Evolutionary conservation across 2,113 vertebrate species (phyloP).

Genomic region (Tapirus terrestris): DNA sequence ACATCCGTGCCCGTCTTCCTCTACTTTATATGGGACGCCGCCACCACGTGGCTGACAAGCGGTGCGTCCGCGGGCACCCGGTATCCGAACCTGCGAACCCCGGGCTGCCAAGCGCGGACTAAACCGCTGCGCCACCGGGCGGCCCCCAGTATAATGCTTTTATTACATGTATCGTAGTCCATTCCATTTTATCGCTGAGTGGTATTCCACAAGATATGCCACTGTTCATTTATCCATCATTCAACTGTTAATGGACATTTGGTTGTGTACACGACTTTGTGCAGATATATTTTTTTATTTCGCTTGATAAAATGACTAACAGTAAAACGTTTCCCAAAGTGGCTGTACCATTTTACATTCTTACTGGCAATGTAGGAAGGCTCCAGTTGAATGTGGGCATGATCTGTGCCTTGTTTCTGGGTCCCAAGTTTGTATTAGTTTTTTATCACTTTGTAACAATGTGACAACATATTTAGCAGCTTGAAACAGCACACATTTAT

Average conservation of each 20-base stretch:
- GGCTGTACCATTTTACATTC: neutral
- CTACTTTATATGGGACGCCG: too few relatives aligned
- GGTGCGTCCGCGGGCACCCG: too few relatives aligned
- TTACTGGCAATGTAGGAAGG: neutral
- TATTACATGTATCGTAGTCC: neutral
- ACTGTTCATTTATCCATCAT: neutral
- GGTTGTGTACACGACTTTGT: neutral
- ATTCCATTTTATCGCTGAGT: neutral
- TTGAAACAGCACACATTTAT: neutral
- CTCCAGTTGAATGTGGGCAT: neutral
- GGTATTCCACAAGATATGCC: neutral
- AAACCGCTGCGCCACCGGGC: too few relatives aligned
- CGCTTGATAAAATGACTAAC: neutral
- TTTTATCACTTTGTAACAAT: neutral
- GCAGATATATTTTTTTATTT: neutral
- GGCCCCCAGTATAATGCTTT: neutral
- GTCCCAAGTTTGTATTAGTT: neutral
- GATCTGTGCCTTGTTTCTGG: neutral
- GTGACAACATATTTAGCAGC: neutral
- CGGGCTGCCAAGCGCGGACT: too few relatives aligned
- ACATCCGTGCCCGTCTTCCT: too few relatives aligned
- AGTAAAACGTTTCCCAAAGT: neutral
- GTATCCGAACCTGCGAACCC: too few relatives aligned
- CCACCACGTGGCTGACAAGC: too few relatives aligned
- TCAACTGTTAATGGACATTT: neutral